Conservation (phyloP, 2,888 invertebrate species). For the Dusona sp. region DNA sequence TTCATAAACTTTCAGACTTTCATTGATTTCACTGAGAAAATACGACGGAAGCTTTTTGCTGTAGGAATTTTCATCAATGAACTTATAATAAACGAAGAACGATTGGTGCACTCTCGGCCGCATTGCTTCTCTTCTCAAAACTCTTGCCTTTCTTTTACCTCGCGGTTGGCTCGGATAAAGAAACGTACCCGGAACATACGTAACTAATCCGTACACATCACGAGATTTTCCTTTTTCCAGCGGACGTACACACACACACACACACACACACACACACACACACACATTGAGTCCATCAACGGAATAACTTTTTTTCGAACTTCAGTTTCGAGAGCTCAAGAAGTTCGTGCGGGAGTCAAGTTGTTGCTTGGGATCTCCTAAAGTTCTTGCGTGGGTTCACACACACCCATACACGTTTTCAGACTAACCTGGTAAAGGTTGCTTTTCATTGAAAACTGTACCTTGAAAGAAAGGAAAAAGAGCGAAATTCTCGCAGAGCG, state of each 20-base stretch:
- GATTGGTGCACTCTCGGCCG: not conserved
- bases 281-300: constrained; percentile 16
- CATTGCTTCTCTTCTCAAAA: not conserved
- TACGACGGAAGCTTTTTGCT: not conserved
- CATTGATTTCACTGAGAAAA: constrained; percentile 9
- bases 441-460: constrained; percentile 56
- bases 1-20: not conserved
- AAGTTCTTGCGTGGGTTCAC: constrained; percentile 31
- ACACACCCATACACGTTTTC: constrained; percentile 42
- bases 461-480: constrained; percentile 27
- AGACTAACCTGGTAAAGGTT: constrained; percentile 35
- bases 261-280: constrained; percentile 22
- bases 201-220: constrained; percentile 38
- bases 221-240: constrained; percentile 28
- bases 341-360: constrained; percentile 32
- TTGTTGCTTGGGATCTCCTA: constrained; percentile 39
- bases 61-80: constrained; percentile 46
- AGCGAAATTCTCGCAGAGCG: constrained; percentile 15
- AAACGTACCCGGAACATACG: constrained; percentile 22
- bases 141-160: not conserved
- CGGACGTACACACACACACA: constrained; percentile 34
- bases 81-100: constrained; percentile 39
- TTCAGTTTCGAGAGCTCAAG: constrained; percentile 34
- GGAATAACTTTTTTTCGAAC: constrained; percentile 25
- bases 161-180: constrained; percentile 45